Evolutionary conservation across 1,140 invertebrate genomes (phyloP).

Genomic region (Octopus sinensis): DNA sequence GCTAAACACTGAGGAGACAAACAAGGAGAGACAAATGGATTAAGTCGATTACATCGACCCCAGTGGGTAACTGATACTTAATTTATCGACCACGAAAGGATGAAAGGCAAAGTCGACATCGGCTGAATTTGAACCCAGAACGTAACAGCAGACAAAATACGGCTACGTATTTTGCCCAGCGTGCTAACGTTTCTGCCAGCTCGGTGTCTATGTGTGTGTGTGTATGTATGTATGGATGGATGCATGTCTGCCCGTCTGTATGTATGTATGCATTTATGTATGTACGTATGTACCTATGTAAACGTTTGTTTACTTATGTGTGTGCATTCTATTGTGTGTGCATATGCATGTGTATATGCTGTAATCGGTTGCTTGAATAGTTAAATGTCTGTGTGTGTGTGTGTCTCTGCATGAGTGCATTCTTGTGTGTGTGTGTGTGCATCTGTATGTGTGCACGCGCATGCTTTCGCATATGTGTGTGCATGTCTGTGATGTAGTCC

Average conservation of each 20-base stretch:
- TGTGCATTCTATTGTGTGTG: slow-evolving; percentile 17
- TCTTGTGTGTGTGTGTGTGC: slow-evolving; percentile 20
- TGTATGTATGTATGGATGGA: slow-evolving; percentile 9
- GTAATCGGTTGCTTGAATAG: too few species aligned
- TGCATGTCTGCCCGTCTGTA: slow-evolving; percentile 7
- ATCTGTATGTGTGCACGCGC: slow-evolving; percentile 21
- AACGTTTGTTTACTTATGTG: slow-evolving; percentile 20
- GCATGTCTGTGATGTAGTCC: slow-evolving; percentile 48
- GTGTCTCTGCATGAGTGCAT: slow-evolving; percentile 18
- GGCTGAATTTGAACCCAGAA: too few species aligned
- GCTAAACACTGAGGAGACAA: too few species aligned
- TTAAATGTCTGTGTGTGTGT: slow-evolving; percentile 8
- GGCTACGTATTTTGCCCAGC: too few species aligned
- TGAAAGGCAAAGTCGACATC: too few species aligned
- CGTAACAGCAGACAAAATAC: too few species aligned
- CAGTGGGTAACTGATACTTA: too few species aligned
- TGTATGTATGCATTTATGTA: background rate
- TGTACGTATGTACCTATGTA: slow-evolving; percentile 11
- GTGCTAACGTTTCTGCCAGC: too few species aligned
- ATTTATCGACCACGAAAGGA: too few species aligned
- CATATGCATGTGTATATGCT: slow-evolving; percentile 15
- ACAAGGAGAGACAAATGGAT: too few species aligned
- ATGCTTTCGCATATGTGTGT: slow-evolving; percentile 77
- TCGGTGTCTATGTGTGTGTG: slow-evolving; percentile 6
- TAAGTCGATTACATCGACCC: too few species aligned